Evolutionary conservation across 2,797 vertebrate genomes (phyloP), one percentile per base, ranked within the genome.

Genomic region (Spinus pinus): DNA sequence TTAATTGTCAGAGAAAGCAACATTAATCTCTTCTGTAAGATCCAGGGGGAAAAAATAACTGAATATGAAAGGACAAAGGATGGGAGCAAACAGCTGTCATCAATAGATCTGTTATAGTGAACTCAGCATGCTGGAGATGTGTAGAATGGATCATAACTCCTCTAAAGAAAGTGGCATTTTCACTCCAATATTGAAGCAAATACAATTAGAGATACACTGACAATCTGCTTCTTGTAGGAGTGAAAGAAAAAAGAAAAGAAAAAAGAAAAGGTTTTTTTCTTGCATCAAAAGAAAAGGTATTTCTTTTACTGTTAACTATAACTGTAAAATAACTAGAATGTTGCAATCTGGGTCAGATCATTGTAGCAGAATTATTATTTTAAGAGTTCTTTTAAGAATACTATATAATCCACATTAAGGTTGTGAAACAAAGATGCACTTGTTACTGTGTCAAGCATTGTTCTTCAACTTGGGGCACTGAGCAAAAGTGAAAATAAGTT

Each of bases 61-160:
- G 90, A 85, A 69, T 93, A 56, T 89, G 93, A 89, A 95, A 93
- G 74, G 71, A 71, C 74, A 93, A 90, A 96, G 86, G 74, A 64
- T 54, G 46, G 82, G 60, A 88, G 49, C 78, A 90, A 92, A 81
- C 41, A 87, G 49, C 49, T 86, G 24, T 50, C 23, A 37, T 93
- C 90, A 93, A 77, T 71, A 87, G 88, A 84, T 77, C 46, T 49
- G 60, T 88, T 93, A 67, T 16, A 73, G 90, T 66, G 62, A 90
- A 77, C 70, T 95, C 90, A 67, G 51, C 37, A 6, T 79, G 73
- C 47, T 84, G 58, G 31, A 47, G 42, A 82, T 81, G 53, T 67
- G 60, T 85, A 42, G 77, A 88, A 86, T 28, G 81, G 37, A 58
- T 89, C 79, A 50, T 81, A 35, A 2, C 81, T 90, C 35, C 65